Evolutionary conservation across 1,140 invertebrate genomes (phyloP).

Genomic region (Eciton burchellii): DNA sequence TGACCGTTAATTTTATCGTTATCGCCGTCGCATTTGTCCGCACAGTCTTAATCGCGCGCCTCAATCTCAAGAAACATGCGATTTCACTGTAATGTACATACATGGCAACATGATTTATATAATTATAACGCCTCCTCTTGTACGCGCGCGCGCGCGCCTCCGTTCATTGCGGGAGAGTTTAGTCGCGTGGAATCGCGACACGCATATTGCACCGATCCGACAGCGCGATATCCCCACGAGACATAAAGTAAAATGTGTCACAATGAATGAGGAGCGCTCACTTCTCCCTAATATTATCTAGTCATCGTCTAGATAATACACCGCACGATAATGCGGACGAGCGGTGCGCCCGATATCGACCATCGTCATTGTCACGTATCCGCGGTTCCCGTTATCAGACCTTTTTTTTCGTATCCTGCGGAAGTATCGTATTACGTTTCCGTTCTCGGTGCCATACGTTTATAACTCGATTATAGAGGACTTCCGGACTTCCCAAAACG

Average conservation of each 20-base stretch:
- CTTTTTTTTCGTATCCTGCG: conserved; percentile 45
- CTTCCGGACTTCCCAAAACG: background rate
- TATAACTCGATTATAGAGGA: conserved; percentile 24
- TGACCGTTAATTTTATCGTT: background rate
- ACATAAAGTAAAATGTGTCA: conserved; percentile 42
- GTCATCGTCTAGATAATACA: conserved; percentile 63
- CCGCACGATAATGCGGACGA: conserved; percentile 17
- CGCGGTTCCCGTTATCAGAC: conserved; percentile 35
- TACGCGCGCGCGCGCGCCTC: too few relatives aligned
- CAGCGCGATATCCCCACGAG: background rate
- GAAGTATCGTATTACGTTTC: conserved; percentile 45
- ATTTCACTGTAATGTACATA: background rate
- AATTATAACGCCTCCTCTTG: conserved; percentile 30
- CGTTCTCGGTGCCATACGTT: conserved; percentile 40
- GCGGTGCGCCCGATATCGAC: conserved; percentile 2
- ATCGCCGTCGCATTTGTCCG: background rate
- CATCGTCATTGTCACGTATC: background rate
- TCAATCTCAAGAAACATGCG: background rate
- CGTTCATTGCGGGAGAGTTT: background rate
- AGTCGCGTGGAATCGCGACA: background rate
- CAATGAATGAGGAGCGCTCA: conserved; percentile 27
- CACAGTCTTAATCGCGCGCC: background rate
- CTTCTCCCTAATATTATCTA: conserved; percentile 58
- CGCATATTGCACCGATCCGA: conserved; percentile 35
- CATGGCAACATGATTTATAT: background rate